Percentiles rank a stretch among this genome's conserved stretches.
phyloP scores from a whole-genome alignment of 2,797 vertebrate genomes.

The Clarias pachynema region DNA sequence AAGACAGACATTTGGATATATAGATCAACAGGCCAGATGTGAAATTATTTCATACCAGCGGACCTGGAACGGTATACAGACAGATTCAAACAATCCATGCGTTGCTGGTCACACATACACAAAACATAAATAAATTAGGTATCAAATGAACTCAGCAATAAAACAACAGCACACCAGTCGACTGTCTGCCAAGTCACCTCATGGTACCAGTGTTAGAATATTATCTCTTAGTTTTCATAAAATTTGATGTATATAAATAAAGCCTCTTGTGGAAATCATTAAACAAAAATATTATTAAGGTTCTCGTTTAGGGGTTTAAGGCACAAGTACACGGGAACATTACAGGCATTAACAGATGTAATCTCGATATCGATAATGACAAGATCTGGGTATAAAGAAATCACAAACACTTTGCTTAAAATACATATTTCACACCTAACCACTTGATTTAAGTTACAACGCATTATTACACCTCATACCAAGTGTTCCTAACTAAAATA shows the following conservation, averaged over 20 bases:
- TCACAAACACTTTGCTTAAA: slow-evolving; percentile 7
- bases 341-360: slow-evolving; percentile 7
- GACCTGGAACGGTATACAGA: slow-evolving; percentile 35
- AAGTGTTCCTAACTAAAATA: slow-evolving; percentile 11
- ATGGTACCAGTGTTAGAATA: slow-evolving; percentile 32
- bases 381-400: neutral
- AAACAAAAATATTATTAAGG: slow-evolving; percentile 36
- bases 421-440: slow-evolving; percentile 18
- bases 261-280: neutral
- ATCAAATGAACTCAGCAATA: slow-evolving; percentile 55
- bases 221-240: slow-evolving; percentile 20
- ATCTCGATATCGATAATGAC: slow-evolving; percentile 6
- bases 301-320: slow-evolving; percentile 44
- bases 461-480: neutral
- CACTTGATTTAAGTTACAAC: slow-evolving; percentile 4
- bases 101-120: slow-evolving; percentile 58
- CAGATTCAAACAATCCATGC: slow-evolving; percentile 54
- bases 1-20: neutral
- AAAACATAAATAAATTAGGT: slow-evolving; percentile 29
- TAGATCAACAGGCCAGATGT: slow-evolving; percentile 12
- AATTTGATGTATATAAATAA: slow-evolving; percentile 23
- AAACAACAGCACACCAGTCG: slow-evolving; percentile 65
- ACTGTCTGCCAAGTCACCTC: slow-evolving; percentile 13
- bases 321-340: slow-evolving; percentile 53
- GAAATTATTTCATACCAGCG: neutral